Percentiles rank a stretch among this genome's conserved stretches.
Evolutionary conservation across 2,888 invertebrate species (phyloP).

Genomic region (Ectropis crepuscularia): DNA sequence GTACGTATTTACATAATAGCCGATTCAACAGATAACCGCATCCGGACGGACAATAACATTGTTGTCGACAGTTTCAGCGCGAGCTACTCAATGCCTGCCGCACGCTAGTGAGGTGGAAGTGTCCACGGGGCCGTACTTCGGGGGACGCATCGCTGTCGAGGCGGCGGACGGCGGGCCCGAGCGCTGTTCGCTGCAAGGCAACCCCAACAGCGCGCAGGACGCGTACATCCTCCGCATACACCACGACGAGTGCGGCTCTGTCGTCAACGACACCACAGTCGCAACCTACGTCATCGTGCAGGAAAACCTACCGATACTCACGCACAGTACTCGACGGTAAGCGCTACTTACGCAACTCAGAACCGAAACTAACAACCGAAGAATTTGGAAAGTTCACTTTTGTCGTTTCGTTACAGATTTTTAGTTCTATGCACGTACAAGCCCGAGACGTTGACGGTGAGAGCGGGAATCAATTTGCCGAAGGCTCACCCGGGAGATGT

Average conservation of each 20-base stretch:
- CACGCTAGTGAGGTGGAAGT: conserved; percentile 93
- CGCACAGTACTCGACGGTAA: conserved; percentile 90
- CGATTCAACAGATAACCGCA: conserved; percentile 37
- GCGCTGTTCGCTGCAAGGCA: conserved; percentile 90
- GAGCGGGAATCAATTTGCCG: conserved; percentile 90
- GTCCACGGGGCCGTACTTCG: conserved; percentile 92
- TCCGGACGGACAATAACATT: conserved; percentile 29
- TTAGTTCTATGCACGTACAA: conserved; percentile 92
- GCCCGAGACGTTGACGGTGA: conserved; percentile 92
- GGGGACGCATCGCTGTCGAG: conserved; percentile 90
- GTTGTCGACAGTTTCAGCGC: conserved; percentile 87
- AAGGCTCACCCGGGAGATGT: conserved; percentile 83
- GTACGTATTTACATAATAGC: conserved; percentile 81
- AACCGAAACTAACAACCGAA: conserved; percentile 19
- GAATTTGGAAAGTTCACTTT: conserved; percentile 19
- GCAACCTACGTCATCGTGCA: conserved; percentile 93
- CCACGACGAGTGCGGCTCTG: conserved; percentile 90
- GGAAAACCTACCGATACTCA: conserved; percentile 92
- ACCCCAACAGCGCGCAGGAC: conserved; percentile 89
- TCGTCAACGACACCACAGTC: conserved; percentile 91
- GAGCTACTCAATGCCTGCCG: conserved; percentile 91
- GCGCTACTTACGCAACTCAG: conserved; percentile 22
- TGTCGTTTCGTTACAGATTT: conserved; percentile 78
- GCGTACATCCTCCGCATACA: conserved; percentile 90
- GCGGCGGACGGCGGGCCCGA: conserved; percentile 88